phyloP scores from a whole-genome alignment of 1,140 invertebrate species.

The Zaprionus vittiger region DNA sequence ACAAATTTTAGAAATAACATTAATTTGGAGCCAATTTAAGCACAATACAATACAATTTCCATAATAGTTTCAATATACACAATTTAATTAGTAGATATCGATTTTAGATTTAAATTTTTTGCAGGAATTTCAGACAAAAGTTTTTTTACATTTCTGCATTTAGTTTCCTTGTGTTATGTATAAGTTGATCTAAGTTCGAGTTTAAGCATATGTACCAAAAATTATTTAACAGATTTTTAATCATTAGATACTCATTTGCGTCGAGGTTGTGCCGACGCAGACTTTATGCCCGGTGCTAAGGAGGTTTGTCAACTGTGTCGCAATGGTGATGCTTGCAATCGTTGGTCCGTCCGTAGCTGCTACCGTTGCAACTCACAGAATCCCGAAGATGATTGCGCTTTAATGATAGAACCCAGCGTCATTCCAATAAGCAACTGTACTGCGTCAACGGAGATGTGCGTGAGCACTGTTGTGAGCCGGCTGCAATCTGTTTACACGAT shows the following conservation, averaged over 20 bases:
- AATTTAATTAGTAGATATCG: too few species aligned
- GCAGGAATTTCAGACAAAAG: too few species aligned
- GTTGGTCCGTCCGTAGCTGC: conserved; percentile 63
- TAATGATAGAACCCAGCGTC: conserved; percentile 32
- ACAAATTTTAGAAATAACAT: too few species aligned
- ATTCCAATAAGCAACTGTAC: conserved; percentile 62
- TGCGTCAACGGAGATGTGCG: conserved; percentile 59
- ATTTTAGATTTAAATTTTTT: too few species aligned
- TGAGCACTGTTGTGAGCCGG: conserved; percentile 67
- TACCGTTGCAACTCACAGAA: conserved; percentile 71
- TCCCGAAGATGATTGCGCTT: conserved; percentile 55
- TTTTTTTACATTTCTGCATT: too few species aligned
- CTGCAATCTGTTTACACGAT: conserved; percentile 65
- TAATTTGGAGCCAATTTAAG: too few species aligned
- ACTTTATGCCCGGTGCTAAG: conserved; percentile 16
- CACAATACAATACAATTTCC: too few species aligned
- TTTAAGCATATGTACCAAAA: background rate
- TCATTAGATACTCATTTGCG: conserved; percentile 54
- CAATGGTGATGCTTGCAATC: conserved; percentile 64
- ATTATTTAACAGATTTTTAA: background rate
- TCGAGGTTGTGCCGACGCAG: conserved; percentile 66
- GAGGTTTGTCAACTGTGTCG: conserved; percentile 71
- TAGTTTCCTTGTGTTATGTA: too few species aligned
- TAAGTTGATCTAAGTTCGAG: background rate
- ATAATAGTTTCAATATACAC: too few species aligned